Base-by-base conservation (phyloP, 2,113 vertebrate genomes). In the Melozone crissalis region DNA sequence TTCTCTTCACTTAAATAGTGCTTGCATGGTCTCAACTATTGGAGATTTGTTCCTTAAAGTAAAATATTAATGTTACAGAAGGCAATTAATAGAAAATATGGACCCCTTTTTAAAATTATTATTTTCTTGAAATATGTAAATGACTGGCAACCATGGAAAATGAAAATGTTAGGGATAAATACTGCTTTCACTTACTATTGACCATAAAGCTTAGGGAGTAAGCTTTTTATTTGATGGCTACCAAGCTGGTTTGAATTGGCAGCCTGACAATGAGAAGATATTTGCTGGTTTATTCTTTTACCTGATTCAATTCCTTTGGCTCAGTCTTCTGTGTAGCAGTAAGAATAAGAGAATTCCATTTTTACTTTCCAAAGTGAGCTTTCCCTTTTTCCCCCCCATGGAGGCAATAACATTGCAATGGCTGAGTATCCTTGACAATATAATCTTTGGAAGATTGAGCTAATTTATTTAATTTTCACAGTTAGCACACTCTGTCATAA, bases 381-480 rank as follows among this genome's bases (percentile, higher is more conserved):
- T 67, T 67, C 22, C 13, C 49, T 5, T 35, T 20, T 17, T 13
- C 0, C 3, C 14, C 5, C 9, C 9, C 15, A 1, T 0, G 1
- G 9, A 58, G 46, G 20, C 44, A 90, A 19, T 77, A 47, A 7
- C 41, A 5, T 14, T 86, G 43, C 96, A 97, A 44, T 82, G 73
- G 43, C 16, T 55, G 67, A 67, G 20, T 75, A 76, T 86, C 54
- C 82, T 63, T 65, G 85, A 69, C 71, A 75, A 39, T 30, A 49
- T 74, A 4, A 11, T 86, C 78, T 88, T 93, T 94, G 96, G 94
- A 95, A 95, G 87, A 97, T 44, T 79, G 91, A 96, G 96, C 97
- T 97, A 65, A 98, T 98, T 98, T 93, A 95, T 98, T 97, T 97
- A 89, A 98, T 98, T 98, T 95, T 98, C 97, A 90, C 96, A 96